Evolutionary conservation across 2,888 invertebrate genomes (phyloP), one percentile per base, ranked within the genome.

Genomic region (Reticulitermes lucifugus): DNA sequence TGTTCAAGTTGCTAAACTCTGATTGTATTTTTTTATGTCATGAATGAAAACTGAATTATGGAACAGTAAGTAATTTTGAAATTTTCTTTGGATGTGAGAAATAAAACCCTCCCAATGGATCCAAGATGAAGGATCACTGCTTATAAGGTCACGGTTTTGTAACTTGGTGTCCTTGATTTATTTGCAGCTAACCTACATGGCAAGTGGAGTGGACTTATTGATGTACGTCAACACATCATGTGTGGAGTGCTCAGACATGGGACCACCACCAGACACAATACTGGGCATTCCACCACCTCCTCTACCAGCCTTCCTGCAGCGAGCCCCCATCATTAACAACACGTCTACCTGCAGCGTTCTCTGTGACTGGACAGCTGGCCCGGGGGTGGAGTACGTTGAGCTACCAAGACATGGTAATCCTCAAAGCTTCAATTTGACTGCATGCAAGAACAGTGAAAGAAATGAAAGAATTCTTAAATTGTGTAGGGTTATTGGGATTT

Each of bases 281-380:
- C 92, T 96, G 83, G 95, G 94, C 89, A 94, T 97, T 92, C 97
- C 97, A 12, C 97, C 97, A 73, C 97, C 97, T 0, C 97, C 97
- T 0, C 92, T 96, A 88, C 97, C 97, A 5, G 93, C 95, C 0
- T 96, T 96, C 91, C 92, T 97, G 84, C 92, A 88, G 84, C 84
- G 87, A 70, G 83, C 89, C 90, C 84, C 87, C 92, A 85, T 91
- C 92, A 14, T 90, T 43, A 87, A 89, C 59, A 87, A 89, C 79
- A 46, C 73, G 35, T 71, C 87, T 46, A 88, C 88, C 10, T 89
- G 89, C 86, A 88, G 88, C 83, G 87, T 88, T 29, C 88, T 89
- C n/a, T 90, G 90, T 88, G 91, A 91, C 84, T 91, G 91, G 89
- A 90, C 88, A n/a, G 87, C 88, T 4, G 89, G 89, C 46, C 93